These are phyloP conservation scores for Caerostris extrusa DNA, from an alignment of 1,140 invertebrate genomes.

Conservation along the genomic window DNA sequence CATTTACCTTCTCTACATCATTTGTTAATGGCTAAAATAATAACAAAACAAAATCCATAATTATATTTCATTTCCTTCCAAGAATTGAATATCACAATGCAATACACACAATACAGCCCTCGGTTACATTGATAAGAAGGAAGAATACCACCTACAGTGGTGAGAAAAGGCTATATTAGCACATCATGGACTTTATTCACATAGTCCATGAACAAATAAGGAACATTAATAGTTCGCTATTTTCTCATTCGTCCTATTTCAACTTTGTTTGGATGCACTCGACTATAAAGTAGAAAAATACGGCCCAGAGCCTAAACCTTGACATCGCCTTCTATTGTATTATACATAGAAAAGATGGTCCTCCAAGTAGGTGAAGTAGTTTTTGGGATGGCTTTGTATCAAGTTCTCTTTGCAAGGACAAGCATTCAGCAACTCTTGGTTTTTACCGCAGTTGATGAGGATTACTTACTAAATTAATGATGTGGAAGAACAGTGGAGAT, in stretches of 20 bases:
- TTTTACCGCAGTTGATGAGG: conserved; percentile 8
- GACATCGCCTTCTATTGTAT: conserved; percentile 73
- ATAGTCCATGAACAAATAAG: conserved; percentile 27
- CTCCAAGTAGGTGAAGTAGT: conserved; percentile 58
- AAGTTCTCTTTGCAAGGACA: conserved; percentile 62
- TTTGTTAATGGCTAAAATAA: too few relatives aligned
- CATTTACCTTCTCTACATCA: too few relatives aligned
- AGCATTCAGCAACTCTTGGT: conserved; percentile 17
- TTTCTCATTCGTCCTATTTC: conserved; percentile 31
- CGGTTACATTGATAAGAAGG: too few relatives aligned
- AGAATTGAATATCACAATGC: too few relatives aligned
- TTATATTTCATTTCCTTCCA: too few relatives aligned
- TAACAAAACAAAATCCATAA: too few relatives aligned
- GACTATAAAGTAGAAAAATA: conserved; percentile 43
- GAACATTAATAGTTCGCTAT: conserved; percentile 62
- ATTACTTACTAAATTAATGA: conserved; percentile 61
- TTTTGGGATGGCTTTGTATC: conserved; percentile 43
- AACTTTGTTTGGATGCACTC: conserved; percentile 67
- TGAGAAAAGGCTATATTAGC: not conserved
- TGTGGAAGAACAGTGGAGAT: not conserved
- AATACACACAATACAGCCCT: too few relatives aligned
- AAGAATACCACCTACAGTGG: not conserved
- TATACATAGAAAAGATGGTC: conserved; percentile 44
- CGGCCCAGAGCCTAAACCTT: conserved; percentile 25
- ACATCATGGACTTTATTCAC: conserved; percentile 20